Conservation (phyloP, 2,888 invertebrate genomes). For the Peribatodes rhomboidaria region DNA sequence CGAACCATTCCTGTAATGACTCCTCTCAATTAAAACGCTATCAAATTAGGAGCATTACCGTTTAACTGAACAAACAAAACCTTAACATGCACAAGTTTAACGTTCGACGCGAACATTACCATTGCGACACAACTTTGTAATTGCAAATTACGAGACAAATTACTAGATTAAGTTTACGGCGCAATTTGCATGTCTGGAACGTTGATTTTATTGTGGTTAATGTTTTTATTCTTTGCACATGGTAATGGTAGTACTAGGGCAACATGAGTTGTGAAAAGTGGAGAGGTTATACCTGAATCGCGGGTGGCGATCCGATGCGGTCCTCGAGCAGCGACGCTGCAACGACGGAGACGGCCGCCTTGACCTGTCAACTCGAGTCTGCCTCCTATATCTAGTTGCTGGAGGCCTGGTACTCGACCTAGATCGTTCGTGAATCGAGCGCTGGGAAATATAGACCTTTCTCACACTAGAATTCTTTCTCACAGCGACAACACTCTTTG, state of each 20-base stretch:
- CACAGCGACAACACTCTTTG: slow-evolving; percentile 18
- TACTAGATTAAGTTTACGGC: slow-evolving; percentile 25
- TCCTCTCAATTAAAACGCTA: slow-evolving; percentile 39
- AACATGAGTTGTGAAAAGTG: slow-evolving; percentile 66
- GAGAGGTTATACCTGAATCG: slow-evolving; percentile 73
- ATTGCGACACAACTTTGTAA: slow-evolving; percentile 44
- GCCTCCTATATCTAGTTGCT: slow-evolving; percentile 65
- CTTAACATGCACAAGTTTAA: slow-evolving; percentile 37
- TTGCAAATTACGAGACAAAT: slow-evolving; percentile 41
- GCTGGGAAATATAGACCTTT: slow-evolving; percentile 31
- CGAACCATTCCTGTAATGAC: slow-evolving; percentile 58
- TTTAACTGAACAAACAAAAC: slow-evolving; percentile 29
- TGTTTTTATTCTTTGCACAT: slow-evolving; percentile 7
- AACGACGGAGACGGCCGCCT: slow-evolving; percentile 66
- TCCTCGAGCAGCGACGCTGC: slow-evolving; percentile 69
- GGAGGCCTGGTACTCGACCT: slow-evolving; percentile 64
- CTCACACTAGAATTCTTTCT: slow-evolving; percentile 26
- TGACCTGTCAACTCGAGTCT: slow-evolving; percentile 74
- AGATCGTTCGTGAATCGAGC: slow-evolving; percentile 38
- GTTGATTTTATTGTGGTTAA: slow-evolving; percentile 20
- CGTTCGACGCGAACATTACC: slow-evolving; percentile 32
- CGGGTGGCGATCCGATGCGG: slow-evolving; percentile 62
- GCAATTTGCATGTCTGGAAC: slow-evolving; percentile 19
- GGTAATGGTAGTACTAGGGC: slow-evolving; percentile 39
- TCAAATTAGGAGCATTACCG: slow-evolving; percentile 33